These are phyloP conservation scores for Sebastes kiyomatsui DNA, from an alignment of 2,797 vertebrate genomes.

Conservation along the genomic window DNA sequence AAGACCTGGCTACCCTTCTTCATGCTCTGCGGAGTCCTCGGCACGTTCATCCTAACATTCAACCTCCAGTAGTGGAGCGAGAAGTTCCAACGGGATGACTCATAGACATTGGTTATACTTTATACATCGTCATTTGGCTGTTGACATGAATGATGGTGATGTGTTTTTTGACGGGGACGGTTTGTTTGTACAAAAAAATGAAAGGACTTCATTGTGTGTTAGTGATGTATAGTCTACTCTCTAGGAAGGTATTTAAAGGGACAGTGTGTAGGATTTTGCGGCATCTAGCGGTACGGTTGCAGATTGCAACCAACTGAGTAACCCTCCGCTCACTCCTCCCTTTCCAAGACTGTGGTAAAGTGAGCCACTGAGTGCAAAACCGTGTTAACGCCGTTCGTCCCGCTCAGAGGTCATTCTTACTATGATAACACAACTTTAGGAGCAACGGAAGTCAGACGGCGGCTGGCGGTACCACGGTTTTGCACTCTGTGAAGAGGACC, in stretches of 20 bases:
- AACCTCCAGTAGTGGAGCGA: constrained; percentile 84
- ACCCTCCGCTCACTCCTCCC: too few relatives aligned
- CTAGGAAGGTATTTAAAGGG: neutral
- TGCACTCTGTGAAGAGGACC: too few relatives aligned
- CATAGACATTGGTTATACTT: constrained; percentile 28
- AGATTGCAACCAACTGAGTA: too few relatives aligned
- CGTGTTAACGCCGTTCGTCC: too few relatives aligned
- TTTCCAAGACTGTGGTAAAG: too few relatives aligned
- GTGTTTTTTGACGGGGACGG: constrained; percentile 14
- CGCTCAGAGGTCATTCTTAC: too few relatives aligned
- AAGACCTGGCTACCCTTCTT: constrained; percentile 97
- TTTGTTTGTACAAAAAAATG: neutral
- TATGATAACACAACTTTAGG: too few relatives aligned
- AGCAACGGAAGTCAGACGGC: too few relatives aligned
- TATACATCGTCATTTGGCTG: neutral
- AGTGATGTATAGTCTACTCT: neutral
- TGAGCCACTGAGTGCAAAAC: too few relatives aligned
- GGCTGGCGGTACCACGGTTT: too few relatives aligned
- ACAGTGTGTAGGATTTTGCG: too few relatives aligned
- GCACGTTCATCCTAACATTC: constrained; percentile 87
- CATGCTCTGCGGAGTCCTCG: constrained; percentile 87
- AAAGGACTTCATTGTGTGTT: constrained; percentile 8
- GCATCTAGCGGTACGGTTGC: too few relatives aligned
- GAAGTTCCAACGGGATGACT: neutral
- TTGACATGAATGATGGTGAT: neutral